phyloP scores from a whole-genome alignment of 2,888 invertebrate genomes.

The Diploptera punctata region DNA sequence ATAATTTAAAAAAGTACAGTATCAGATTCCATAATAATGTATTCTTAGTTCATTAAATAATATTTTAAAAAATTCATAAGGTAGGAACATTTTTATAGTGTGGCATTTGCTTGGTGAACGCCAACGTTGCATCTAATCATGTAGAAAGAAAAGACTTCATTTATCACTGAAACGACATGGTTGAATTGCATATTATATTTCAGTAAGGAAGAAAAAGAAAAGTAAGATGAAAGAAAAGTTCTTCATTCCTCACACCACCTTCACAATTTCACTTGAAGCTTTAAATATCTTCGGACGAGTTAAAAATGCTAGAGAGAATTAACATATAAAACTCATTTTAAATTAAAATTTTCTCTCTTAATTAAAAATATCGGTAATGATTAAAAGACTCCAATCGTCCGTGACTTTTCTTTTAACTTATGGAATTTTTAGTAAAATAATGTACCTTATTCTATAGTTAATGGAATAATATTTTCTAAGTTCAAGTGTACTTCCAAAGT shows the following conservation, averaged over 20 bases:
- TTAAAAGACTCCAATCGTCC: slow-evolving; percentile 4
- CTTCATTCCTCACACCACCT: not conserved
- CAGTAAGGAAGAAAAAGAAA: not conserved
- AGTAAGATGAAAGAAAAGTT: not conserved
- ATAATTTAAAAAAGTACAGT: too few species aligned
- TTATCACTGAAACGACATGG: not conserved
- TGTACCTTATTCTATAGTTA: not conserved
- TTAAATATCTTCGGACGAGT: slow-evolving; percentile 7
- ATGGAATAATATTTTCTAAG: too few species aligned
- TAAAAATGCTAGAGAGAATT: slow-evolving; percentile 31
- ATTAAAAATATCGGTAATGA: slow-evolving; percentile 37
- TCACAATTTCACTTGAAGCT: not conserved
- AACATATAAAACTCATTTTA: slow-evolving; percentile 40
- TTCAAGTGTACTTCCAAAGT: too few species aligned
- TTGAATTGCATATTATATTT: not conserved
- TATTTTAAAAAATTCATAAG: too few species aligned
- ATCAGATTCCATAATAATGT: too few species aligned
- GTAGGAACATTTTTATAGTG: too few species aligned
- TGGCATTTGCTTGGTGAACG: too few species aligned
- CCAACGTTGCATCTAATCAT: too few species aligned
- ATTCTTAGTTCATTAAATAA: too few species aligned
- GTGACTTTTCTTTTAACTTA: not conserved
- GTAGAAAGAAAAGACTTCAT: not conserved
- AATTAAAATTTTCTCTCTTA: slow-evolving; percentile 38
- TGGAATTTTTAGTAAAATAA: not conserved